A percentile compares a stretch with the other conserved stretches of the same genome.
Evolutionary conservation across 1,140 invertebrate species (phyloP).

Genomic region (Zophobas morio): DNA sequence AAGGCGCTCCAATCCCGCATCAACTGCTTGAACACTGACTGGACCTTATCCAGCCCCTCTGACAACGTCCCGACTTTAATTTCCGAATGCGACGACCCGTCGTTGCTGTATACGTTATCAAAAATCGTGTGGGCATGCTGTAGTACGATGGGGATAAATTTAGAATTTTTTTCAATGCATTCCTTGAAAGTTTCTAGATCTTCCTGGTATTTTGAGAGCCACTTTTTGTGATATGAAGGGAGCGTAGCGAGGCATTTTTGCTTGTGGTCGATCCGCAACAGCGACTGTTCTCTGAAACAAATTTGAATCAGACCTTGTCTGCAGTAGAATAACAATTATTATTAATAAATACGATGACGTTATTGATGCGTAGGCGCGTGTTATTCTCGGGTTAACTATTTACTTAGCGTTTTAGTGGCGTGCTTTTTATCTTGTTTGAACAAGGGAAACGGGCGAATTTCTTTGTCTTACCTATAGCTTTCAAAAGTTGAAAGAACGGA

Average conservation of each 20-base stretch:
- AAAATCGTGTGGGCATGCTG: constrained; percentile 88
- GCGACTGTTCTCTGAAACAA: constrained; percentile 72
- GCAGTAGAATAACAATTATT: constrained; percentile 26
- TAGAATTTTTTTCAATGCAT: constrained; percentile 89
- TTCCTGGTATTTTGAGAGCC: constrained; percentile 82
- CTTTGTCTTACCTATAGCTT: constrained; percentile 80
- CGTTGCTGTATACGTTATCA: constrained; percentile 76
- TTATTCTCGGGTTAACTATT: constrained; percentile 25
- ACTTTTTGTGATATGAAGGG: constrained; percentile 81
- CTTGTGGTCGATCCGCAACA: constrained; percentile 79
- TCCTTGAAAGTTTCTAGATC: constrained; percentile 82
- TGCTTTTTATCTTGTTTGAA: constrained; percentile 16
- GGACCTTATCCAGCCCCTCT: constrained; percentile 88
- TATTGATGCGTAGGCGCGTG: constrained; percentile 11
- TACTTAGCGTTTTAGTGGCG: constrained; percentile 7
- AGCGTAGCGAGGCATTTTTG: constrained; percentile 83
- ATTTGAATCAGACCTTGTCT: constrained; percentile 44
- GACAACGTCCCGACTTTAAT: constrained; percentile 61
- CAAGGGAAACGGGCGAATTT: constrained; percentile 4
- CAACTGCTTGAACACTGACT: constrained; percentile 94
- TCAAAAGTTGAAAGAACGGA: constrained; percentile 85
- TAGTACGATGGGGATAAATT: constrained; percentile 87
- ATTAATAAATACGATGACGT: constrained; percentile 29
- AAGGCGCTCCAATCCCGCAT: constrained; percentile 95
- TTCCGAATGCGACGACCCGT: constrained; percentile 63